Percentiles rank a stretch among this genome's conserved stretches.
Evolutionary conservation across 2,888 invertebrate species (phyloP).

Genomic region (Eristalis tenax): DNA sequence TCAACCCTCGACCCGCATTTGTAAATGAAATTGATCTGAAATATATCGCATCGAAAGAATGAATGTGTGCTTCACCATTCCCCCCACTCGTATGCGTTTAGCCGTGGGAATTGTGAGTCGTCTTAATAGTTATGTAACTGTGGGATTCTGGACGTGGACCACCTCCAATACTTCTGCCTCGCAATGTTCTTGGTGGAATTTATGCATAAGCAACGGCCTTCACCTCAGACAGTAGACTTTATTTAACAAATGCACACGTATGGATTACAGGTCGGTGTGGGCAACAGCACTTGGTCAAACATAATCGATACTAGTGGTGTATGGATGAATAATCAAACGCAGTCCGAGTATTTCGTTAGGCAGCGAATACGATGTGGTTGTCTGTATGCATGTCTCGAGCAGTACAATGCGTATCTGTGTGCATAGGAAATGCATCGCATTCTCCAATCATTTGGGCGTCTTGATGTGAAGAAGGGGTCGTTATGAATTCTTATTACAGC

Average conservation of each 20-base stretch:
- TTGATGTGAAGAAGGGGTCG: too few relatives aligned
- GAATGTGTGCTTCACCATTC: not conserved
- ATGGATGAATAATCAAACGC: not conserved
- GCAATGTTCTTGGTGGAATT: conserved; percentile 18
- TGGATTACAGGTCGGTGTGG: not conserved
- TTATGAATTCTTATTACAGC: too few relatives aligned
- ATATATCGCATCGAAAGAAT: conserved; percentile 21
- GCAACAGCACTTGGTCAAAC: not conserved
- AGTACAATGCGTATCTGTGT: too few relatives aligned
- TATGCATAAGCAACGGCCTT: conserved; percentile 17
- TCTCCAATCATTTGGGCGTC: too few relatives aligned
- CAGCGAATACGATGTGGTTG: too few relatives aligned
- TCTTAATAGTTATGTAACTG: not conserved
- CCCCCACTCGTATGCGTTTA: not conserved
- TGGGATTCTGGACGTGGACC: not conserved
- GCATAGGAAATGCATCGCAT: too few relatives aligned
- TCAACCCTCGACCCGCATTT: not conserved
- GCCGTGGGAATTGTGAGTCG: not conserved
- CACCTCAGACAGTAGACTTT: not conserved
- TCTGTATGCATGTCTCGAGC: too few relatives aligned
- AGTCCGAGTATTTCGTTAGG: not conserved
- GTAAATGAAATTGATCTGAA: conserved; percentile 5
- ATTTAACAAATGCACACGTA: conserved; percentile 30
- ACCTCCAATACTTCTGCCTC: not conserved
- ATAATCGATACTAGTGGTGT: not conserved